These are phyloP conservation scores for Litocranius walleri DNA, from an alignment of 2,113 vertebrate species.

Conservation along the genomic window DNA sequence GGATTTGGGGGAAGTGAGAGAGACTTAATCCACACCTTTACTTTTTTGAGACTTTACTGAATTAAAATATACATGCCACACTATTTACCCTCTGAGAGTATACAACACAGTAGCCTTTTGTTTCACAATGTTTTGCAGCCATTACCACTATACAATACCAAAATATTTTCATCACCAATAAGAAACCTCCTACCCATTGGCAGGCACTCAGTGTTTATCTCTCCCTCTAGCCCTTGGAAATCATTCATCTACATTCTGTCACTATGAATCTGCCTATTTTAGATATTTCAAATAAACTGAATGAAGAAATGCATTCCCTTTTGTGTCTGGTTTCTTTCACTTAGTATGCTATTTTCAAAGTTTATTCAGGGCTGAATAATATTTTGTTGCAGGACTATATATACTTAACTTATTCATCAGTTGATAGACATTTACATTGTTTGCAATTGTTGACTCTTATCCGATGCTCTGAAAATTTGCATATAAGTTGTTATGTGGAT, in stretches of 20 bases:
- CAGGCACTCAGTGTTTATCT: accelerated
- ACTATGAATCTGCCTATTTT: background rate
- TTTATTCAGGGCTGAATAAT: background rate
- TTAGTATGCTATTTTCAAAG: background rate
- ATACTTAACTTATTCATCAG: background rate
- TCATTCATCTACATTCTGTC: background rate
- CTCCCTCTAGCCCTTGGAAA: background rate
- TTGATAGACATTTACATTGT: background rate
- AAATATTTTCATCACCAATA: background rate
- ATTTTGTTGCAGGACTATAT: background rate
- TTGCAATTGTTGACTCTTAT: background rate
- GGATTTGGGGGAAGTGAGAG: background rate
- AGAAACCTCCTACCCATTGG: background rate
- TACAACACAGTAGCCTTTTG: background rate
- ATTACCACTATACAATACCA: background rate
- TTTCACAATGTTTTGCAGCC: background rate
- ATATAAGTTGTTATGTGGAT: background rate
- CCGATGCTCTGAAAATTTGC: background rate
- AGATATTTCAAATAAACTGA: background rate
- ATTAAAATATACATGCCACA: background rate
- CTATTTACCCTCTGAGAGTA: background rate
- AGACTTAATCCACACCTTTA: background rate
- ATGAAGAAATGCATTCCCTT: background rate
- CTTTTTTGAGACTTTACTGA: background rate
- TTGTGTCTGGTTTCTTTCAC: background rate